Evolutionary conservation across 2,797 vertebrate genomes (phyloP), one percentile per base, ranked within the genome.

Genomic region (Eremophila alpestris): DNA sequence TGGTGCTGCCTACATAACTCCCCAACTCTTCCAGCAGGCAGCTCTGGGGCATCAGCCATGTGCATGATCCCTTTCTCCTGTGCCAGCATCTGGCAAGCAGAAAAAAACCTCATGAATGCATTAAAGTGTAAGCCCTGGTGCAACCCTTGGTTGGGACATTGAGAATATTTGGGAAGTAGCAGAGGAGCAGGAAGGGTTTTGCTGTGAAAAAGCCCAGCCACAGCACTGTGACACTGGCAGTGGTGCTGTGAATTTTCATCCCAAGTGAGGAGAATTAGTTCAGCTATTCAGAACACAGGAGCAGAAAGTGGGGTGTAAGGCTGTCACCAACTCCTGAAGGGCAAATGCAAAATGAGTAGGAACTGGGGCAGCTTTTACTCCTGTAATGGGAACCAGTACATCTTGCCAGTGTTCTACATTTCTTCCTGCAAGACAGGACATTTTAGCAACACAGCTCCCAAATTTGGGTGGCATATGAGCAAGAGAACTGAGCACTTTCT

Each of bases 11-110:
- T 49, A 2, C 7, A 12, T 30, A 27, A 40, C 45, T 49, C 67
- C 38, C 54, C 10, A 6, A 0, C 30, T 81, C 48, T 79, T 73
- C 20, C 54, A 81, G 56, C 0, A 0, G 38, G 13, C 49, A 58
- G 54, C 67, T 76, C 70, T n/a, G 41, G 30, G 43, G 49, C 52
- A 55, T 52, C 64, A 14, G 10, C 41, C 45, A 6, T 0, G 1
- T 11, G 34, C 45, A 56, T 0, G 5, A 45, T 40, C 29, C 40
- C 40, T 24, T 83, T 67, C 38, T 58, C 12, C 43, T 7, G 11
- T 64, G 27, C 43, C 67, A 71, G 59, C 46, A 38, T 54, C 59
- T 65, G 58, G 21, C 0, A 1, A 71, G 32, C 23, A 29, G 40
- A 27, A 64, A 56, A 74, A 43, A n/a, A 16, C 5, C n/a, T 82